Evolutionary conservation across 2,888 invertebrate species (phyloP), one percentile per base, ranked within the genome.

Genomic region (Ceraclea dissimilis): DNA sequence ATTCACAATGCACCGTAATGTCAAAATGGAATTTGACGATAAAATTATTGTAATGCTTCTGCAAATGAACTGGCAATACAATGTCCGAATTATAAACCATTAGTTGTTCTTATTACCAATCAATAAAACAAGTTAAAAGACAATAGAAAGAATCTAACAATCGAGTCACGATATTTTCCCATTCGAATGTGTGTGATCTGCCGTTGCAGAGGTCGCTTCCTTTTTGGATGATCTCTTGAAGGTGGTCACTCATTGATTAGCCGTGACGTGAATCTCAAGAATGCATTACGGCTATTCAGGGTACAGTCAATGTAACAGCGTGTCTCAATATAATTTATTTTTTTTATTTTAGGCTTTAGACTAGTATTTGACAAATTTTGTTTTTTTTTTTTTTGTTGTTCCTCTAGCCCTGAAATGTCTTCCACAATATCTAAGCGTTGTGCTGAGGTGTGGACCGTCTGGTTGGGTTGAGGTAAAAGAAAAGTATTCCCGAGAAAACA

Each of bases 221-320:
- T 56, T 56, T 56, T 56, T 49, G 33, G 46, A 51, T 39, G 19
- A 48, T 52, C 49, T 50, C 26, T 18, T 44, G 26, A 49, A 44
- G 57, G 52, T 51, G 49, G 57, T 52, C 57, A 49, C n/a, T 20
- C 58, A 54, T 58, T 58, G 60, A 58, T 58, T 60, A 57, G 55
- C 52, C 51, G 52, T 60, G 60, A 60, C 52, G 55, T 52, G 26
- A 6, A 26, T 26, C 54, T 60, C 49, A 33, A 43, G 19, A 19
- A 26, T 21, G 44, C 56, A 26, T 48, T 47, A 52, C 19, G 56
- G 44, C 43, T 50, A 18, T 46, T 20, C 5, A 10, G 53, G 20
- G 22, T 31, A 26, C 10, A 48, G 13, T 48, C 31, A n/a, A 20
- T 26, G 26, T n/a, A n/a, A n/a, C n/a, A n/a, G n/a, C n/a, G n/a